These are phyloP conservation scores for Apodemia duryi DNA, from an alignment of 2,888 invertebrate species.

Conservation along the genomic window DNA sequence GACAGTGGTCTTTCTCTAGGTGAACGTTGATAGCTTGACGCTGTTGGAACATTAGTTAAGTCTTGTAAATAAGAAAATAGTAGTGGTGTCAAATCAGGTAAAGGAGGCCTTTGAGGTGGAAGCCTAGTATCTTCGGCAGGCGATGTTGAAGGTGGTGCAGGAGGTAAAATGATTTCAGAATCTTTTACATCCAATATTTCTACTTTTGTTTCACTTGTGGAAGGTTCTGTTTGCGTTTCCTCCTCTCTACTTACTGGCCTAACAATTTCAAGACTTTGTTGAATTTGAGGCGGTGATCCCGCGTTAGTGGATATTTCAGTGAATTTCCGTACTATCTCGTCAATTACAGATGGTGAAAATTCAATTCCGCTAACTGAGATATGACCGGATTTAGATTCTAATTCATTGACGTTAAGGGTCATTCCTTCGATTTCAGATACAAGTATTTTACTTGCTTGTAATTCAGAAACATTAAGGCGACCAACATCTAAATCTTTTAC, in stretches of 20 bases:
- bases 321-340: constrained; percentile 81
- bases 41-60: constrained; percentile 63
- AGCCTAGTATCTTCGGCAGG: constrained; percentile 45
- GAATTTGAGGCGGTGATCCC: constrained; percentile 30
- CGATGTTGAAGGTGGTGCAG: constrained; percentile 35
- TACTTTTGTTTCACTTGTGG: constrained; percentile 16
- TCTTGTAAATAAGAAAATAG: constrained; percentile 77
- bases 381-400: constrained; percentile 84
- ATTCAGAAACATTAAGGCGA: constrained; percentile 86
- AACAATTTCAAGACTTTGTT: constrained; percentile 38
- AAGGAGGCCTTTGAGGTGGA: constrained; percentile 69
- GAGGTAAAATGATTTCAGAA: constrained; percentile 30
- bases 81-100: constrained; percentile 67
- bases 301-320: constrained; percentile 62
- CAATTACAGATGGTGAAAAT: constrained; percentile 83
- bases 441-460: constrained; percentile 88
- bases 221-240: constrained; percentile 62
- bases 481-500: constrained; percentile 89
- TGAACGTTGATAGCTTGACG: constrained; percentile 65
- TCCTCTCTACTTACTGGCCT: constrained; percentile 59
- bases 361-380: constrained; percentile 84
- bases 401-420: constrained; percentile 84
- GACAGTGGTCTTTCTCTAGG: constrained; percentile 53
- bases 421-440: constrained; percentile 90
- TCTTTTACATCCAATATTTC: neutral